Base-by-base conservation (phyloP, 2,888 invertebrate genomes). In the Alviniconcha strummeri region DNA sequence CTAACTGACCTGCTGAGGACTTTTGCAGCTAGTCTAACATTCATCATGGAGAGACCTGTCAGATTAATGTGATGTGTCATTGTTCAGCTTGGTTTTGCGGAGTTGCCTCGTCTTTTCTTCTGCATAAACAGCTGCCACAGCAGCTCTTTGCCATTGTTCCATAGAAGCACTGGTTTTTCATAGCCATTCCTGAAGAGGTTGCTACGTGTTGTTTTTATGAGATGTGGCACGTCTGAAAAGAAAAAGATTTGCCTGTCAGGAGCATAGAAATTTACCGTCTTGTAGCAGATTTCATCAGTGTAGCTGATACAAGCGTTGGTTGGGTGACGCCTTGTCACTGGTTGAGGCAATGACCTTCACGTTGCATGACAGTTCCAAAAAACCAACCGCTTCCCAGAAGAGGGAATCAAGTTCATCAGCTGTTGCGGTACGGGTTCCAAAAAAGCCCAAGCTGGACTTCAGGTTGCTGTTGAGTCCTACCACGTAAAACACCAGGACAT, bases 261-360 rank as follows among this genome's bases (percentile, higher is more conserved):
- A 9, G 69, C 69, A 80, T 17, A 71, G 7, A 71, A n/a, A 52
- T 80, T 80, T 0, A 71, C 3, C 5, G 80, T 69, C n/a, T 80
- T 80, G 56, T 71, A 56, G 54, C 69, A 69, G 8, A 80, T 8
- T 15, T 69, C 19, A 52, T 52, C n/a, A n/a, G n/a, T 54, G 5
- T 56, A 0, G 17, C 71, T 80, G 71, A 13, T 80, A 71, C 15
- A 80, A 55, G 5, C 56, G 69, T 13, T 71, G 80, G 17, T 80
- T 80, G 6, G 71, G n/a, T 56, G 80, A n/a, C 5, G 80, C 80
- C 9, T 80, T 80, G 69, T 71, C 80, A 54, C 80, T 80, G 54
- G 80, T 80, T 1, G 55, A 69, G 4, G 71, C 80, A 6, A 80
- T 71, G 2, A 80, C 80, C 15, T 80, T 80, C 15, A 80, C 13